Conservation (phyloP, 2,113 vertebrate species). For the Cavia aperea region DNA sequence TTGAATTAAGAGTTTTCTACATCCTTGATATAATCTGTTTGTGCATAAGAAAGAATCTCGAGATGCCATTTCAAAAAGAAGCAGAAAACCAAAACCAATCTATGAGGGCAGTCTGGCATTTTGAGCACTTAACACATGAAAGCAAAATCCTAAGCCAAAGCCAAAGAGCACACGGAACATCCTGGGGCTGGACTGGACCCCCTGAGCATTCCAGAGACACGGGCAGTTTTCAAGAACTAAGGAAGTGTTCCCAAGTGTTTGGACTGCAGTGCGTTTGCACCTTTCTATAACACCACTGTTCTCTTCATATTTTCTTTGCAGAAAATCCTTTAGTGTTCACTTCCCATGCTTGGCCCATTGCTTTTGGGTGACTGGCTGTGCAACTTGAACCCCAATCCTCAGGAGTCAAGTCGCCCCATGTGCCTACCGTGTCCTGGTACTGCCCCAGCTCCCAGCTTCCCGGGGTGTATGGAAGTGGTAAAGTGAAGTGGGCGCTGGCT, state of each 20-base stretch:
- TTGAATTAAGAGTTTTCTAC: neutral
- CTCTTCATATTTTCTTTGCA: neutral
- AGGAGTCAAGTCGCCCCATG: neutral
- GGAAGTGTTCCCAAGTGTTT: neutral
- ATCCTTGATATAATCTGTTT: fast-evolving
- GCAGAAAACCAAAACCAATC: neutral
- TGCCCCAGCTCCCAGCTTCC: neutral
- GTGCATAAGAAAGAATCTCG: neutral
- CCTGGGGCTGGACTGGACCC: too few relatives aligned
- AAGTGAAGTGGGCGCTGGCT: neutral
- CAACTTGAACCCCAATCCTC: neutral
- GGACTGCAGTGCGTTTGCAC: fast-evolving
- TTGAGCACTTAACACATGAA: neutral
- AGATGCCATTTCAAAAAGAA: neutral
- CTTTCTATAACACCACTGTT: fast-evolving
- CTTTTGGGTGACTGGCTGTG: too few relatives aligned
- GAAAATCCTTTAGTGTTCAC: neutral
- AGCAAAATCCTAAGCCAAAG: neutral
- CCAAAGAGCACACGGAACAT: neutral
- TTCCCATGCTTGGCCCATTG: neutral
- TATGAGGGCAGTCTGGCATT: neutral
- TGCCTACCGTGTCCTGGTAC: too few relatives aligned
- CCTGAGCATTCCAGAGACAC: neutral
- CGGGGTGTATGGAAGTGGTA: fast-evolving
- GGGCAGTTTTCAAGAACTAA: neutral